Percentiles rank a stretch among this genome's conserved stretches.
phyloP scores from a whole-genome alignment of 2,888 invertebrate species.

The Halocaridina rubra region DNA sequence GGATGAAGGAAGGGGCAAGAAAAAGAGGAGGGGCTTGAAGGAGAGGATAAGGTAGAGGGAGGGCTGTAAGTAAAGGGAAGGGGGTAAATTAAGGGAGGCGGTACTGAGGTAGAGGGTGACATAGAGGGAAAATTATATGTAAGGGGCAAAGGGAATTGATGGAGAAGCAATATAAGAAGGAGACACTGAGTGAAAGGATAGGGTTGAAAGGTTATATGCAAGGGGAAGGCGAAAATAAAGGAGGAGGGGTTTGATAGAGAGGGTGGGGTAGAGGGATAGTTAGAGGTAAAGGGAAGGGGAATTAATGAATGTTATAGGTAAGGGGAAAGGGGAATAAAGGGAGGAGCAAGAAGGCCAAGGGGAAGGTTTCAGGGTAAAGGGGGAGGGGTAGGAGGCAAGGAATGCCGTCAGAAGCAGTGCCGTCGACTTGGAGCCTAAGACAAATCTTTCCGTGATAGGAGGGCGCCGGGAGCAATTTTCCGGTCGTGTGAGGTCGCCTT shows the following conservation, averaged over 20 bases:
- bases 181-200: background rate
- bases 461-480: conserved; percentile 60
- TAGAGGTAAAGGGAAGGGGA: background rate
- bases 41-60: background rate
- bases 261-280: background rate
- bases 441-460: conserved; percentile 60
- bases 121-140: background rate
- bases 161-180: background rate
- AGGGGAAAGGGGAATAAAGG: background rate
- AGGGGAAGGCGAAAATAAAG: background rate
- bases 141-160: background rate
- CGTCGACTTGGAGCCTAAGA: conserved; percentile 53
- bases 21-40: background rate
- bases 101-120: background rate
- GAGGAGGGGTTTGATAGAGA: background rate
- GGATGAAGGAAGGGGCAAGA: background rate
- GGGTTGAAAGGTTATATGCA: background rate
- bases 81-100: background rate
- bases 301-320: too few relatives aligned
- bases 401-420: conserved; percentile 45
- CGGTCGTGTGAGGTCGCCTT: conserved; percentile 62
- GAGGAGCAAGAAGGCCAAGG: background rate
- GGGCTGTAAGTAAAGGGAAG: background rate
- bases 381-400: background rate
- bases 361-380: background rate